Base-by-base conservation (phyloP, 1,140 invertebrate genomes). In the Pomphorhynchus laevis region DNA sequence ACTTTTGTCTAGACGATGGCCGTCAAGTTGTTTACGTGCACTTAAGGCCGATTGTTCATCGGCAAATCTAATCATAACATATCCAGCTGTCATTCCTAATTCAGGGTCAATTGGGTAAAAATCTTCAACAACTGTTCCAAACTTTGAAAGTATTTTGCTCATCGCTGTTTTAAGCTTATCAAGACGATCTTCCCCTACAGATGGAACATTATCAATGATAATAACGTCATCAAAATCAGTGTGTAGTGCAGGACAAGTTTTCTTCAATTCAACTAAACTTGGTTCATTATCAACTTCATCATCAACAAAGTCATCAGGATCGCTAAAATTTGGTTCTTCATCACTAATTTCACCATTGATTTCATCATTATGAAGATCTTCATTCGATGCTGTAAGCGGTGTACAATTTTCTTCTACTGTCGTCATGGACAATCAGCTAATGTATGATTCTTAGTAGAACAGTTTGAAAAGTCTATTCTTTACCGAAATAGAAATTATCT, bases 221-320 rank as follows among this genome's bases (percentile, higher is more conserved):
- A 95, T 71, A 6, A 93, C 74, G 48, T 71, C 74, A 53, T 93
- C 80, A 27, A 89, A 72, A 21, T 80, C 79, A 61, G 86, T 79
- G 27, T 74, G 74, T 59, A 91, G 56, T 57, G 93, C 80, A 38
- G 41, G 41, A 6, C 34, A 38, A 14, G 38, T 21, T 11, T 37
- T 35, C 5, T 11, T 11, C 12, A 22, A 0, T 31, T 20, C 9
- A 34, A 12, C 11, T 9, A 40, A 21, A 25, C 2, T 57, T 64
- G 82, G 80, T 65, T 86, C 75, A 53, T 93, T 80, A 21, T 66
- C 61, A 44, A 89, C 68, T 54, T 80, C 70, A 32, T 71, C 69
- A 54, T 93, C 84, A 1, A 73, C 70, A 55, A 66, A 93, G 50
- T 68, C 77, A 50, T 84, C 75, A 1, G 77, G 73, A 66, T 93